Conservation (phyloP, 2,888 invertebrate species). For the Drosophila kambysellisi region DNA sequence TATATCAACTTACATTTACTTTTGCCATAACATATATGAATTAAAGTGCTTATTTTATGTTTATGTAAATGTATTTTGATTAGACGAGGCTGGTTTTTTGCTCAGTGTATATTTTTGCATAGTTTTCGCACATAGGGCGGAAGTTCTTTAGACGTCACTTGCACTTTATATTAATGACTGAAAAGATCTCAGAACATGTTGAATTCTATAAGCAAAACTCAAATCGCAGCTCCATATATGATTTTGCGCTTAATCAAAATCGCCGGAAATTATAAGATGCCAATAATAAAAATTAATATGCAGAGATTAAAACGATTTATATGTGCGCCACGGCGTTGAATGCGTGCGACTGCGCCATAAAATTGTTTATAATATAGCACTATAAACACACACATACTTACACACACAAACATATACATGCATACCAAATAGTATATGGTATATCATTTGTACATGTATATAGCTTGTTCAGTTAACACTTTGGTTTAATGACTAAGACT, state of each 20-base stretch:
- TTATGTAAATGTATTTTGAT: background rate
- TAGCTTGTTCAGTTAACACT: slow-evolving; percentile 64
- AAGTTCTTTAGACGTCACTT: slow-evolving; percentile 56
- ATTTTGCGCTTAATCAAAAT: slow-evolving; percentile 60
- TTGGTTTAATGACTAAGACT: slow-evolving; percentile 78
- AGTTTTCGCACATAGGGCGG: slow-evolving; percentile 37
- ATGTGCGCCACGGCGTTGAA: slow-evolving; percentile 69
- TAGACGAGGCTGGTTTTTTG: background rate
- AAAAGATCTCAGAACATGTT: slow-evolving; percentile 2
- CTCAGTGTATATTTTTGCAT: slow-evolving; percentile 23
- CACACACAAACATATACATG: slow-evolving; percentile 6
- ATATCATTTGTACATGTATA: slow-evolving; percentile 1
- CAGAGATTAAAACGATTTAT: slow-evolving; percentile 79
- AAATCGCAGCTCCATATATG: slow-evolving; percentile 59
- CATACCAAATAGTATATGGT: slow-evolving; percentile 28
- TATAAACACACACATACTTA: slow-evolving; percentile 27
- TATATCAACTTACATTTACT: background rate
- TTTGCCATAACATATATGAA: background rate
- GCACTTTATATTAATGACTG: slow-evolving; percentile 48
- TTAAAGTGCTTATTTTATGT: background rate
- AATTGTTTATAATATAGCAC: slow-evolving; percentile 59
- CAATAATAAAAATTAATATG: slow-evolving; percentile 76
- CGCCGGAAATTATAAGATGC: slow-evolving; percentile 71
- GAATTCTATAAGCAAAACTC: slow-evolving; percentile 3
- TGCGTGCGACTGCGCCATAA: slow-evolving; percentile 68